A percentile compares a stretch with the other conserved stretches of the same genome.
phyloP scores from a whole-genome alignment of 1,140 invertebrate species.

The Vollenhovia emeryi region DNA sequence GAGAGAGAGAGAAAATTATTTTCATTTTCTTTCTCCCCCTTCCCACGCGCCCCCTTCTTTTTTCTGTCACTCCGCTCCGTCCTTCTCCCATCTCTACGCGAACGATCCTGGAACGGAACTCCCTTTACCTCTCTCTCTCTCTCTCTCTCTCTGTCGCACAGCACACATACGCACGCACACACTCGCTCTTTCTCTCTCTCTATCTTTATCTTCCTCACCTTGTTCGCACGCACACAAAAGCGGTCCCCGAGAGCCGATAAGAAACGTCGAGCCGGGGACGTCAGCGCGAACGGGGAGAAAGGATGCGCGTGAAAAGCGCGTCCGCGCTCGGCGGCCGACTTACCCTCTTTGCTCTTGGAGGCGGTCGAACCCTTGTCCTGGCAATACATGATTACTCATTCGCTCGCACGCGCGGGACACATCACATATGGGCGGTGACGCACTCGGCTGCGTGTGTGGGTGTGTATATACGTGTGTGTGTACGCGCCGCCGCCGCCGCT shows the following conservation, averaged over 20 bases:
- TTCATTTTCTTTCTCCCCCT: constrained; percentile 3
- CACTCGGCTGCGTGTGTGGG: constrained; percentile 70
- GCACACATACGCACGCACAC: neutral
- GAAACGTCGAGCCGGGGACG: constrained; percentile 12
- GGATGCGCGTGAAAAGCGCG: neutral
- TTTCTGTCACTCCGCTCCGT: constrained; percentile 27
- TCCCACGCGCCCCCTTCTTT: neutral
- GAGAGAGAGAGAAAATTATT: neutral
- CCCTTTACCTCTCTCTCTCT: constrained; percentile 13
- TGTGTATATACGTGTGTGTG: constrained; percentile 12
- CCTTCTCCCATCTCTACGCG: constrained; percentile 5
- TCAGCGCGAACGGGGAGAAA: neutral
- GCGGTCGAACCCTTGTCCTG: constrained; percentile 79
- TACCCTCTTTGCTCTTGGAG: constrained; percentile 79
- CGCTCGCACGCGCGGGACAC: constrained; percentile 72
- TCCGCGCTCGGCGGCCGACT: constrained; percentile 49
- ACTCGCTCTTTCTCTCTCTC: neutral
- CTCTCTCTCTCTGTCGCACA: neutral
- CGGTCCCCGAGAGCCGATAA: constrained; percentile 28
- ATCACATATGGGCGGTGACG: constrained; percentile 82
- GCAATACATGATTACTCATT: constrained; percentile 82
- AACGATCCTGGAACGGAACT: constrained; percentile 52
- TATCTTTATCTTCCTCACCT: constrained; percentile 23
- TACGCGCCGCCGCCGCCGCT: constrained; percentile 16
- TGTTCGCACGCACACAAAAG: constrained; percentile 39